Base-by-base conservation (phyloP, 2,888 invertebrate genomes). In the Caradrina kadenii region DNA sequence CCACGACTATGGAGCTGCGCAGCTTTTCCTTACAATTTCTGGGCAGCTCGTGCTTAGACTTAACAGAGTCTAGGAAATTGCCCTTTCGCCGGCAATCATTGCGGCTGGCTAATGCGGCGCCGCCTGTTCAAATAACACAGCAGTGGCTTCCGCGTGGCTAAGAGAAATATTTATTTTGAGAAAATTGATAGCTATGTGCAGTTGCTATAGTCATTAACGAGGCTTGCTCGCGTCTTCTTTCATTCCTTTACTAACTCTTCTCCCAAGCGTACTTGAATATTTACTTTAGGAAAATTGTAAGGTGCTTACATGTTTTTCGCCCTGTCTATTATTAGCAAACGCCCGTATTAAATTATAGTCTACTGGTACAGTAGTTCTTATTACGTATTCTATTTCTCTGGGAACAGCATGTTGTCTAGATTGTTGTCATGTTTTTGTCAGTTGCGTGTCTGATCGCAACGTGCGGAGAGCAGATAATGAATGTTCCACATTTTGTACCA, bases 81-180 rank as follows among this genome's bases (percentile, higher is more conserved):
- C 93, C 88, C 91, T 91, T 93, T 92, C 90, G 88, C 90, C 84
- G 82, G 86, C 90, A 91, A 91, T 93, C 91, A 94, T 93, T 93
- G 92, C 92, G 88, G 90, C 87, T 85, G 86, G 89, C 90, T 93
- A 92, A 93, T 93, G 91, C 90, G 78, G 84, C 86, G 86, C 89
- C 86, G 90, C 90, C 90, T 90, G 88, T 88, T 89, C 89, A 89
- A 93, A 93, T 93, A 93, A 91, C 88, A 92, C 87, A 87, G 91
- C 89, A 85, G 90, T 86, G 83, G 92, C 94, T 94, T 94, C 95
- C 94, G 94, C 93, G 88, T 93, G 85, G 88, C 88, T 88, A 87
- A 89, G 87, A 83, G 90, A 92, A 91, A 91, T 92, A 91, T 94
- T 93, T 94, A 93, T 93, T 93, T 93, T 92, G 87, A 89, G 90